Conservation (phyloP, 1,140 invertebrate genomes). For the Drosophila insularis region DNA sequence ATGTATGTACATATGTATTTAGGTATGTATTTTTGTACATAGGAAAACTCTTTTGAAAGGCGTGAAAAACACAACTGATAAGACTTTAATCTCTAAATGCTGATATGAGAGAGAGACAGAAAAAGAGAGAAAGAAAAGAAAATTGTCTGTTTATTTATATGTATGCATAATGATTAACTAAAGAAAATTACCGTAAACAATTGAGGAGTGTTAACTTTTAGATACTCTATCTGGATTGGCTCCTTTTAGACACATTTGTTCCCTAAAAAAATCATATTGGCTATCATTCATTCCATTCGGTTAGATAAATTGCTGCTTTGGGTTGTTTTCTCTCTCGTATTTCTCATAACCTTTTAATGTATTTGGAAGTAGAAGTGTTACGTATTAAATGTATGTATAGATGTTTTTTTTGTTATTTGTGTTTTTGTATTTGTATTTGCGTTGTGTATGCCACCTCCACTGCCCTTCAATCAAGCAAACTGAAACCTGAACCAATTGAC, state of each 20-base stretch:
- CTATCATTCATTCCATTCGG: too few species aligned
- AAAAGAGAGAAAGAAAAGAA: not conserved
- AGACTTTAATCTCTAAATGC: not conserved
- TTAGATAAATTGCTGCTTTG: not conserved
- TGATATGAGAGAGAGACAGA: not conserved
- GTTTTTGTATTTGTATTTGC: constrained; percentile 32
- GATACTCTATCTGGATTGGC: too few species aligned
- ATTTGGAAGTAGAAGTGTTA: not conserved
- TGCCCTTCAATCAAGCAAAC: constrained; percentile 57
- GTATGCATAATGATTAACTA: not conserved
- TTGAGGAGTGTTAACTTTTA: not conserved
- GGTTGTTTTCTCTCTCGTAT: not conserved
- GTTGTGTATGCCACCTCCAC: constrained; percentile 20
- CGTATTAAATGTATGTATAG: not conserved
- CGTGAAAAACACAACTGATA: constrained; percentile 1
- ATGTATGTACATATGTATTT: too few species aligned
- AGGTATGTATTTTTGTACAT: too few species aligned
- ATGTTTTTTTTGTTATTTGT: constrained; percentile 11
- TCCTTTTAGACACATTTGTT: too few species aligned
- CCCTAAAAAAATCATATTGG: too few species aligned
- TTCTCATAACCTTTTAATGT: not conserved
- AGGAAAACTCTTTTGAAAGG: not conserved
- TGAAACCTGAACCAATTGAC: constrained; percentile 48
- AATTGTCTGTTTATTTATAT: too few species aligned
- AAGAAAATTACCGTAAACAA: not conserved